Conservation (phyloP, 30 jellyfish, hydroid and myxozoan genomes). For the Hydractinia echinata region DNA sequence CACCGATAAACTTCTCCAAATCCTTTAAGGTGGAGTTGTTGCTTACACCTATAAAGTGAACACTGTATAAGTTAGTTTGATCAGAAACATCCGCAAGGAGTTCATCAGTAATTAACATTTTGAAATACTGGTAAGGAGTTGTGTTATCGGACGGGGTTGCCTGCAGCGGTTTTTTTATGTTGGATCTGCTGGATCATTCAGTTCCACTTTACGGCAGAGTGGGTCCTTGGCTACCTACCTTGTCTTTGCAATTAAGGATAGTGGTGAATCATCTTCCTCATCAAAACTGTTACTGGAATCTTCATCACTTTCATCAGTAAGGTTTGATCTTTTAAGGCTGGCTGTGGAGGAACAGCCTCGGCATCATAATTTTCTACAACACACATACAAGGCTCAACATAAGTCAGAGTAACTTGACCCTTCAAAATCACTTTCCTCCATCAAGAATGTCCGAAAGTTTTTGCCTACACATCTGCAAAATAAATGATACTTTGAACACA, state of each 20-base stretch:
- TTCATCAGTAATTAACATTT: not conserved
- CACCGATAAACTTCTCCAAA: not conserved
- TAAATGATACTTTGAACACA: no score
- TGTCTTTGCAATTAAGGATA: not conserved
- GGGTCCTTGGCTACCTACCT: not conserved
- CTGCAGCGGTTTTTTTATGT: no score
- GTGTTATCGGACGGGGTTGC: not conserved
- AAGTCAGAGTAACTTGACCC: conserved; percentile 3
- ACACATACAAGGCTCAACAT: not conserved
- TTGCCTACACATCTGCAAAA: no score
- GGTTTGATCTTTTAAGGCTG: not conserved
- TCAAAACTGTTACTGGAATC: not conserved
- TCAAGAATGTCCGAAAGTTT: not conserved
- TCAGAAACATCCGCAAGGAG: not conserved
- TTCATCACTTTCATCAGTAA: not conserved
- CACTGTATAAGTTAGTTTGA: not conserved
- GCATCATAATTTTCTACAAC: not conserved
- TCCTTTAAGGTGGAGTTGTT: not conserved
- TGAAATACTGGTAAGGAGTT: conserved; percentile 4
- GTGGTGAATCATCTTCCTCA: not conserved
- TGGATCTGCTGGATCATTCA: no score
- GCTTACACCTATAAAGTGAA: not conserved
- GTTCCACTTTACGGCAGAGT: no score
- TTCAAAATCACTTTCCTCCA: conserved; percentile 28
- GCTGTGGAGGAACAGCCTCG: not conserved